Base-by-base conservation (phyloP, 2,888 invertebrate genomes). In the Pollenia angustigena region DNA sequence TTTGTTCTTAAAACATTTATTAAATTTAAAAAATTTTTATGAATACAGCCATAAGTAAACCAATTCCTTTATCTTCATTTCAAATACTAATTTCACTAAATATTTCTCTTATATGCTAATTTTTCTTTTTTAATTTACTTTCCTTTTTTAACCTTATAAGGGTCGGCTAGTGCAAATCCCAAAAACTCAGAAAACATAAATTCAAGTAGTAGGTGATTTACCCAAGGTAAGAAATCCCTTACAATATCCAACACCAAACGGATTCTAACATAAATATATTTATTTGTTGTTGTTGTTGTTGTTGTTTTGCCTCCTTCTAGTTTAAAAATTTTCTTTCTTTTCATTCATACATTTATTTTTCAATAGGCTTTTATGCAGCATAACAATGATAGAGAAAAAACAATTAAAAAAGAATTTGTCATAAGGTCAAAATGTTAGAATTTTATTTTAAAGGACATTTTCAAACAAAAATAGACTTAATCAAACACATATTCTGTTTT, bases 351-450 rank as follows among this genome's bases (percentile, higher is more conserved):
- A 62, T 64, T 12, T n/a, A 64, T 18, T 54, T 69, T 16, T 42
- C 16, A 16, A n/a, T 42, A 62, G 60, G 60, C 18, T 18, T 64
- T 64, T 12, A 62, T 62, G 16, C 16, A 10, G 62, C 32, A 16
- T n/a, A 62, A 62, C 44, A 16, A 68, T 50, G 9, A 18, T 32
- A 60, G 6, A 23, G 2, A 56, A 58, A 60, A 54, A 62, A 74
- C 74, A 74, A 62, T 74, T 74, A 74, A 60, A 74, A 74, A 40
- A 18, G 60, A 50, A 74, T 60, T 74, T 60, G 32, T 74, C 74
- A 60, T 62, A 62, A 62, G 74, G 74, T 60, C 74, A 32, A 74
- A 71, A 71, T 71, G 44, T 56, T 42, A 60, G 58, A 60, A 62
- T 16, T 62, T 62, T 42, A 10, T 11, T 62, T 11, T 40, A 46